Base-by-base conservation (phyloP, 1,140 invertebrate genomes). In the Drosophila insularis region DNA sequence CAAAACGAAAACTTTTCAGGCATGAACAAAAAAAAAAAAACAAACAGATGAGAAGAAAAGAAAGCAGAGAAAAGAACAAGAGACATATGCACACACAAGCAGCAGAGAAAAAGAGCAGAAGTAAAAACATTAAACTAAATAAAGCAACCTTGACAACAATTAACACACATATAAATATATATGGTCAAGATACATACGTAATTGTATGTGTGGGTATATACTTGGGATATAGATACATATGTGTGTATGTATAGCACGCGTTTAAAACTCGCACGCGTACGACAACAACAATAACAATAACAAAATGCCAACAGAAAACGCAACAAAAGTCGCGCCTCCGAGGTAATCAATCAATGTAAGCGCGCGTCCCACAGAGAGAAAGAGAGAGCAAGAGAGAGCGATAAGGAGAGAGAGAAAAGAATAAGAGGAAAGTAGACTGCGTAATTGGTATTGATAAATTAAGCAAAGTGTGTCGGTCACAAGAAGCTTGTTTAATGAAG, bases 271-370 rank as follows among this genome's bases (percentile, higher is more conserved):
- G 74, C 71, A 60, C 67, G 81, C 78, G 74, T 81, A 71, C 63
- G 72, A 50, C 43, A 50, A 50, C 43, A 46, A 17, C n/a, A 50
- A 17, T 4, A 50, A 14, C 40, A 14, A 43, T 11, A 40, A 40
- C 7, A 37, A 37, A 37, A 27, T 27, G 27, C 11, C 10, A 37
- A 37, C 10, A 37, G 11, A 78, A 85, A 86, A 78, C 77, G 82
- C 74, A 71, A 66, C 78, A 65, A 81, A 81, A 87, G 78, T 87
- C 82, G 79, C 82, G 79, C 75, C 82, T 79, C 54, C 79, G 84
- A 79, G 79, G 76, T 75, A 86, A 86, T 86, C 82, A 86, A 86
- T 86, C 82, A 86, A 82, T 86, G 82, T 86, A 86, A 86, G 81
- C 82, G 81, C 82, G 81, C 78, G 79, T 27, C 14, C 4, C 62